A percentile compares a stretch with the other conserved stretches of the same genome.
These are phyloP conservation scores for Ennomos quercinarius DNA, from an alignment of 2,888 invertebrate genomes.

Conservation along the genomic window DNA sequence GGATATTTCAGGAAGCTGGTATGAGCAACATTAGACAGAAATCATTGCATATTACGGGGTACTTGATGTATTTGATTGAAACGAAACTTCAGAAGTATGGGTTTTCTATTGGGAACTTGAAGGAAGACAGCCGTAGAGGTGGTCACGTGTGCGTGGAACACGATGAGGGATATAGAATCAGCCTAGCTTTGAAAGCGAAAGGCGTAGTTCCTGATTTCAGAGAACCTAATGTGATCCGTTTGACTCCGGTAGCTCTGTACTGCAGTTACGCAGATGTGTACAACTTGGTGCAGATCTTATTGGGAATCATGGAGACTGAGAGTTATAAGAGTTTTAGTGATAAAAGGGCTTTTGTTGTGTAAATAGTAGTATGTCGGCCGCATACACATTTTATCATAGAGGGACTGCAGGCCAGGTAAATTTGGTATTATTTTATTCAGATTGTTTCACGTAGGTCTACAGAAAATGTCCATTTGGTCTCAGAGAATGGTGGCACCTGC, in stretches of 20 bases:
- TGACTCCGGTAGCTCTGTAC: constrained; percentile 69
- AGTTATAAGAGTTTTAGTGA: constrained; percentile 55
- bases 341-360: constrained; percentile 59
- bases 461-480: no score
- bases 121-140: constrained; percentile 63
- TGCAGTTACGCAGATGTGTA: constrained; percentile 71
- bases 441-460: no score
- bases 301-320: constrained; percentile 59
- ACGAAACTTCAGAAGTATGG: constrained; percentile 57
- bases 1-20: constrained; percentile 65
- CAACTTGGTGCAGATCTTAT: constrained; percentile 59
- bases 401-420: no score
- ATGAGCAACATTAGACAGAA: constrained; percentile 66
- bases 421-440: no score
- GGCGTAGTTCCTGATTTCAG: constrained; percentile 68
- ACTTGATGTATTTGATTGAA: constrained; percentile 71
- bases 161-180: constrained; percentile 68
- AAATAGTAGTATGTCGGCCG: background rate
- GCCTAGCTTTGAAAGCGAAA: constrained; percentile 61
- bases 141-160: constrained; percentile 73
- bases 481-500: no score
- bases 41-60: constrained; percentile 70
- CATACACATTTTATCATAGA: no score
- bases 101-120: constrained; percentile 64
- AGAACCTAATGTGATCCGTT: constrained; percentile 68